These are phyloP conservation scores for Urosaurus nigricauda DNA, from an alignment of 2,797 vertebrate genomes.

Conservation along the genomic window DNA sequence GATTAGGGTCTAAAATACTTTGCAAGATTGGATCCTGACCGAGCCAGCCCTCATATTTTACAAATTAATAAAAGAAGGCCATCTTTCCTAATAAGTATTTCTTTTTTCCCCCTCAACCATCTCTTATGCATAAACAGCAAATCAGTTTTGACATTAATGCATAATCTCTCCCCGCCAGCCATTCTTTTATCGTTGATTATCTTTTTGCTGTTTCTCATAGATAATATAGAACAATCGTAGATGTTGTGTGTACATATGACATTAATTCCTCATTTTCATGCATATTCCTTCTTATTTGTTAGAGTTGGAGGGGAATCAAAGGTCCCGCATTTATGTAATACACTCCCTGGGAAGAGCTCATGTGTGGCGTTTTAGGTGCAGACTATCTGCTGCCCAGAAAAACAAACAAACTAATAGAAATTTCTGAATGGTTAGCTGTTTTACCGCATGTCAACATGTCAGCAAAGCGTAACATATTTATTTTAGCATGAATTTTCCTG, in stretches of 20 bases:
- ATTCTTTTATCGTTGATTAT: background rate
- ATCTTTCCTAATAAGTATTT: background rate
- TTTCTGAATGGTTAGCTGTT: too few species aligned
- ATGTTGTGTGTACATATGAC: background rate
- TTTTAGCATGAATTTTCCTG: too few species aligned
- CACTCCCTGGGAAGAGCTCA: background rate
- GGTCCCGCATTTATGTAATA: background rate
- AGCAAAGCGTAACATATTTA: too few species aligned
- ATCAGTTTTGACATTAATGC: background rate
- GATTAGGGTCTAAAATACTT: background rate
- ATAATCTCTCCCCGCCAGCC: background rate
- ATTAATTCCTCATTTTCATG: constrained; percentile 11
- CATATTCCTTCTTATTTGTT: background rate
- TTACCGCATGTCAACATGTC: too few species aligned
- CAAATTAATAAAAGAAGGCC: constrained; percentile 11
- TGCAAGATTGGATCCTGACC: background rate
- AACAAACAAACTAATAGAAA: background rate
- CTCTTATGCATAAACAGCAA: background rate
- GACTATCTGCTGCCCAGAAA: background rate
- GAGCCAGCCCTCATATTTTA: background rate
- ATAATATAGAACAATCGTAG: background rate
- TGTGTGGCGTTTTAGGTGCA: background rate
- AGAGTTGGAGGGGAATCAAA: background rate
- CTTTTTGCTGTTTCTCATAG: background rate
- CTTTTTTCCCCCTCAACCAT: background rate